phyloP scores from a whole-genome alignment of 2,888 invertebrate genomes.

The Flexamia atlantica region DNA sequence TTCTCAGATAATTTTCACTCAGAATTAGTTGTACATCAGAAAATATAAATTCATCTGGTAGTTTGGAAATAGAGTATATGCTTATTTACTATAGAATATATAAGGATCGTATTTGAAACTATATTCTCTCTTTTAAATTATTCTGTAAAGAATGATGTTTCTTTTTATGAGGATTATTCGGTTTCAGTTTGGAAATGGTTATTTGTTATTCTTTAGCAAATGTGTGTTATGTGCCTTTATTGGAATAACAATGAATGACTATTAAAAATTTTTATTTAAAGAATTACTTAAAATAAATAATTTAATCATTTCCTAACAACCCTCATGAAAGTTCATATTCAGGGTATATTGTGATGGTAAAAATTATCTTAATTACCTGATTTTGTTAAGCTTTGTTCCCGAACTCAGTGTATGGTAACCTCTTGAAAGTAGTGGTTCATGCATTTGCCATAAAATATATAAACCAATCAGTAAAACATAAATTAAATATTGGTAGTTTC shows the following conservation, averaged over 20 bases:
- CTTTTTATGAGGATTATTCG: background rate
- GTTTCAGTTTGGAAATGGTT: background rate
- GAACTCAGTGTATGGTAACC: no score
- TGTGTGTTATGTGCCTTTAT: slow-evolving; percentile 22
- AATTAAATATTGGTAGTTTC: no score
- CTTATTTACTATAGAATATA: background rate
- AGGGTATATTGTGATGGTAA: no score
- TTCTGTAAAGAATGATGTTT: background rate
- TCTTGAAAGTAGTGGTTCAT: no score
- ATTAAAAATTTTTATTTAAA: background rate
- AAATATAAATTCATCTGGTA: slow-evolving; percentile 18
- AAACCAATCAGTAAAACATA: no score
- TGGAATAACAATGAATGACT: slow-evolving; percentile 24
- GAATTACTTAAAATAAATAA: background rate
- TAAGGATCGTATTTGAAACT: slow-evolving; percentile 1
- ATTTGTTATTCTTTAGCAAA: background rate
- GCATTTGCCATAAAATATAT: no score
- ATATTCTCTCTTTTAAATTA: background rate
- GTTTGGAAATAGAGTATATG: slow-evolving; percentile 17
- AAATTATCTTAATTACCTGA: no score
- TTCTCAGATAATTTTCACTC: slow-evolving; percentile 43
- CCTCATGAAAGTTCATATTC: no score
- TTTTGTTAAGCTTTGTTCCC: no score
- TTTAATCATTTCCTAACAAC: no score
- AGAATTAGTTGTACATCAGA: slow-evolving; percentile 28